phyloP scores from a whole-genome alignment of 2,797 vertebrate genomes.

The Coranthus polyacanthus region DNA sequence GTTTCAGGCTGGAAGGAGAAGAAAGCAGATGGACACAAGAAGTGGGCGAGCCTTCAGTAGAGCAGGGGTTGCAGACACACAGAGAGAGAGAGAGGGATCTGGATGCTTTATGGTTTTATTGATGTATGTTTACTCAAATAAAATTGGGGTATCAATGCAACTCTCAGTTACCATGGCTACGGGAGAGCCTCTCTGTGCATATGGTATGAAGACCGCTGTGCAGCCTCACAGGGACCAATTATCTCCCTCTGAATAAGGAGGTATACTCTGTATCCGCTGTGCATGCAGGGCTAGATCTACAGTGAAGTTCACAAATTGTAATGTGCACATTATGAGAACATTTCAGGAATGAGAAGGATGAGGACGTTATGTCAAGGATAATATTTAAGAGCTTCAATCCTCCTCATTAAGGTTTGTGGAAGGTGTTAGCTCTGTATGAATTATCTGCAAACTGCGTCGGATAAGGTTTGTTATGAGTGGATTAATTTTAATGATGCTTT shows the following conservation, averaged over 20 bases:
- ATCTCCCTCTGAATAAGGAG: constrained; percentile 51
- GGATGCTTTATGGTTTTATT: constrained; percentile 41
- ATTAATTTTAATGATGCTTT: no score
- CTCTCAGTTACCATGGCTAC: constrained; percentile 78
- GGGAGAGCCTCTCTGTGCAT: constrained; percentile 49
- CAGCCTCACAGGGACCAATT: constrained; percentile 78
- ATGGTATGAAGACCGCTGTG: constrained; percentile 43
- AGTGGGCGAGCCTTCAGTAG: constrained; percentile 5
- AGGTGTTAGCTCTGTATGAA: neutral
- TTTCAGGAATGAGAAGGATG: constrained; percentile 30
- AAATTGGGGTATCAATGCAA: constrained; percentile 58
- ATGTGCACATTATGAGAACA: constrained; percentile 49
- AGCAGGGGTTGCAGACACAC: neutral
- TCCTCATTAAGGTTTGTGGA: neutral
- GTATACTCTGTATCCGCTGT: neutral
- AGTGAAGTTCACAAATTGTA: constrained; percentile 41
- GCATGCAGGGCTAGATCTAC: constrained; percentile 2
- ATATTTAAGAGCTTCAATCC: constrained; percentile 4
- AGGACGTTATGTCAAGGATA: neutral
- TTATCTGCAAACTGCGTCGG: constrained; percentile 18
- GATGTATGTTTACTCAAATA: constrained; percentile 63
- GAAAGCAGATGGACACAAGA: constrained; percentile 2
- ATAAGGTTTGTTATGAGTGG: neutral
- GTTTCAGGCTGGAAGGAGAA: neutral
- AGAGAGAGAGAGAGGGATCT: constrained; percentile 10